phyloP scores from a whole-genome alignment of 2,888 invertebrate species.

The Epsilonema sp. region DNA sequence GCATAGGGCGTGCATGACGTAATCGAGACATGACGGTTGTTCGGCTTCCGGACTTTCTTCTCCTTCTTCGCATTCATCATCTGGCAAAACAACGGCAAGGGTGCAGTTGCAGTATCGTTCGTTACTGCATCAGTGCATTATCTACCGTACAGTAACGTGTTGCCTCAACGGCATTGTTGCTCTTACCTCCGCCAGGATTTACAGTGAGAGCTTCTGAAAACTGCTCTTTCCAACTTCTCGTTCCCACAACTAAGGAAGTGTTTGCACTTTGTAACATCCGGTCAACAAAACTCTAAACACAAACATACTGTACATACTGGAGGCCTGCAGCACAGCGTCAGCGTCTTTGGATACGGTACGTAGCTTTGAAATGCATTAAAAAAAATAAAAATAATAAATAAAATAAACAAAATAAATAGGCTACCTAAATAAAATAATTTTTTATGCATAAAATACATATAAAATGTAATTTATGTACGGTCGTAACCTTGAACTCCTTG shows the following conservation, averaged over 20 bases:
- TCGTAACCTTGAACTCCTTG: conserved; percentile 77
- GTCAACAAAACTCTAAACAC: conserved; percentile 50
- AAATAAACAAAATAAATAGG: no score
- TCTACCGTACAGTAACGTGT: background rate
- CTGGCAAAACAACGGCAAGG: conserved; percentile 1
- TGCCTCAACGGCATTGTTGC: background rate
- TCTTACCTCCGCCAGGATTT: conserved; percentile 30
- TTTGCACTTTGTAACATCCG: conserved; percentile 88
- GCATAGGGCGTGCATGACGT: conserved; percentile 80
- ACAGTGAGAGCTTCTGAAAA: conserved; percentile 88
- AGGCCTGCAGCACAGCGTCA: no score
- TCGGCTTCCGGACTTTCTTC: background rate
- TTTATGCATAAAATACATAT: background rate
- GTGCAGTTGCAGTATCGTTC: background rate
- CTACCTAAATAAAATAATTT: no score
- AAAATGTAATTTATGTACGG: background rate
- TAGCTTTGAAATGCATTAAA: no score
- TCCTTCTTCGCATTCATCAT: conserved; percentile 12
- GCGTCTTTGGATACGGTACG: no score
- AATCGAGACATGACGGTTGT: conserved; percentile 63
- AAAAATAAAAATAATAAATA: no score
- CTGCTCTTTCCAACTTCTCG: conserved; percentile 95
- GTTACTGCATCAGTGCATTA: conserved; percentile 33
- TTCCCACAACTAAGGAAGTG: conserved; percentile 65
- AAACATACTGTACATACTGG: no score